A percentile compares a stretch with the other conserved stretches of the same genome.
Evolutionary conservation across 1,140 invertebrate genomes (phyloP).

Genomic region (Drosophila nigrodunni): DNA sequence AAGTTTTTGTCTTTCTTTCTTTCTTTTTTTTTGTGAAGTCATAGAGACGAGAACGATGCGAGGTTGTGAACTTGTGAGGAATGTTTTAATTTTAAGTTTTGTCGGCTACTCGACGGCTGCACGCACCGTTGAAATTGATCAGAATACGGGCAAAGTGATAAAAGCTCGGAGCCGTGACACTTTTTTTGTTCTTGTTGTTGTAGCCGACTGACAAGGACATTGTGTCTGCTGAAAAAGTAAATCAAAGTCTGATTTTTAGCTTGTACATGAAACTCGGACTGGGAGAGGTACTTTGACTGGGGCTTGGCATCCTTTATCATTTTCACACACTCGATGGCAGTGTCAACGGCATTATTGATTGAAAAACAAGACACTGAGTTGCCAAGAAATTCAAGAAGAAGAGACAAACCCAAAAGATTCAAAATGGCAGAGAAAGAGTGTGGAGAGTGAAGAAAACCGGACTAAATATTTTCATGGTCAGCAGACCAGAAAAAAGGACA

Average conservation of each 20-base stretch:
- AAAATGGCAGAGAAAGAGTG: neutral
- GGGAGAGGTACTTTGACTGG: too few species aligned
- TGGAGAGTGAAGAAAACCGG: neutral
- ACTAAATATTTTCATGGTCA: constrained; percentile 72
- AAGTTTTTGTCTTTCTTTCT: neutral
- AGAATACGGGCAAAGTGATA: constrained; percentile 35
- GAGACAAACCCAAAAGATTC: neutral
- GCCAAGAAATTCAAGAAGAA: neutral
- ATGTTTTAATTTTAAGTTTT: constrained; percentile 76
- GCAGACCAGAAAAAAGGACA: constrained; percentile 66
- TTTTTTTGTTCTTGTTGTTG: neutral
- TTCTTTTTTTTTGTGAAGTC: constrained; percentile 2
- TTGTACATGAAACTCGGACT: neutral
- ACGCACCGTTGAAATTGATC: constrained; percentile 46
- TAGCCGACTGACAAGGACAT: constrained; percentile 41
- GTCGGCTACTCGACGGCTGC: constrained; percentile 9
- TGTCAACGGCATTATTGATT: constrained; percentile 69
- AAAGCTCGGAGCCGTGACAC: constrained; percentile 40
- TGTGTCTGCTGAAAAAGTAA: constrained; percentile 25
- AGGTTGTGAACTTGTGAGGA: constrained; percentile 49
- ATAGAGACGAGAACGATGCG: constrained; percentile 15
- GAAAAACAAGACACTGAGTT: constrained; percentile 36
- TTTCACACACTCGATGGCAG: constrained; percentile 61
- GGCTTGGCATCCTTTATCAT: constrained; percentile 57
- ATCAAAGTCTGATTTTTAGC: constrained; percentile 23